phyloP scores from a whole-genome alignment of 2,113 vertebrate genomes.

The Electrona antarctica region DNA sequence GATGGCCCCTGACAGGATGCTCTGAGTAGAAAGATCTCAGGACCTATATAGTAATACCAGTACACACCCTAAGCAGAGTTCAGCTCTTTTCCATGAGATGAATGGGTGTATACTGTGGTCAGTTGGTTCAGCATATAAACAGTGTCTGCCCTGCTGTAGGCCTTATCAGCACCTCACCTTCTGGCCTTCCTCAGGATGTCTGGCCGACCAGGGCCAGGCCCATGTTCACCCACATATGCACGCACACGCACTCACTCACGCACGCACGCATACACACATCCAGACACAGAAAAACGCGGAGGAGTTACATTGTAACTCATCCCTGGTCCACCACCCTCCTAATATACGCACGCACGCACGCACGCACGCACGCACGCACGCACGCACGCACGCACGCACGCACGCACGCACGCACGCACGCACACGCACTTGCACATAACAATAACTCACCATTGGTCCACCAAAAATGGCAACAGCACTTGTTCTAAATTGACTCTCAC shows the following conservation, averaged over 20 bases:
- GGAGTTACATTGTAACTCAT: slow-evolving; percentile 47
- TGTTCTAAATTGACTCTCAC: too few relatives aligned
- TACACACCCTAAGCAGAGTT: slow-evolving; percentile 21
- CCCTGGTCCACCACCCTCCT: slow-evolving; percentile 5
- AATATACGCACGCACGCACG: not conserved
- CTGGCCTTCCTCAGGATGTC: slow-evolving; percentile 79
- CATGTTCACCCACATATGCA: slow-evolving; percentile 36
- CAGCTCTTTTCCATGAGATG: slow-evolving; percentile 57
- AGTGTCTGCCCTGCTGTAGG: slow-evolving; percentile 54
- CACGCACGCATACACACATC: slow-evolving; percentile 33
- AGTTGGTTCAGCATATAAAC: slow-evolving; percentile 68
- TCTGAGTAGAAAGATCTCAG: too few relatives aligned
- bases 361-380: not conserved
- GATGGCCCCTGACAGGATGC: too few relatives aligned
- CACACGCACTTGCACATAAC: slow-evolving; percentile 11
- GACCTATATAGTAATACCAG: not conserved
- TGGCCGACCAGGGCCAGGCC: slow-evolving; percentile 25
- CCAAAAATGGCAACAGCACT: too few relatives aligned
- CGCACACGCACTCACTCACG: slow-evolving; percentile 44
- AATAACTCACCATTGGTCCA: too few relatives aligned
- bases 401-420: slow-evolving; percentile 38
- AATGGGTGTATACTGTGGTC: slow-evolving; percentile 45
- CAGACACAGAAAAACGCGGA: not conserved
- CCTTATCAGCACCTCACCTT: slow-evolving; percentile 73
- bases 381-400: slow-evolving; percentile 12